A percentile compares a stretch with the other conserved stretches of the same genome.
phyloP scores from a whole-genome alignment of 2,113 vertebrate genomes.

The Perccottus glenii region DNA sequence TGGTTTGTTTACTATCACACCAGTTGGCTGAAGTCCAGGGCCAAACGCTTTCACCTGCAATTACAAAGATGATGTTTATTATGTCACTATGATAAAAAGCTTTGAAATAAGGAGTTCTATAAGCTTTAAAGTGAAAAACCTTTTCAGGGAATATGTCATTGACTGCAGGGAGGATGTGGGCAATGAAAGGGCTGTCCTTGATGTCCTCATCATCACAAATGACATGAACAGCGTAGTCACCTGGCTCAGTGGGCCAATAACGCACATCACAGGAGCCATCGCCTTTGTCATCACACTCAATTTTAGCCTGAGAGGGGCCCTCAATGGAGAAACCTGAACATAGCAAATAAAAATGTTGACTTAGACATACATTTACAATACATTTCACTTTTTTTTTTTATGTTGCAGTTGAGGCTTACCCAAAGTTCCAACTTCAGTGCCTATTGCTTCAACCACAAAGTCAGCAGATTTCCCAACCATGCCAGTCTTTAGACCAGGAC shows the following conservation, averaged over 20 bases:
- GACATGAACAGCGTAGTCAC: conserved; percentile 94
- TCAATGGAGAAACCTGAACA: conserved; percentile 92
- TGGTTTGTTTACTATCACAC: conserved; percentile 87
- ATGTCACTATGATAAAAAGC: neutral
- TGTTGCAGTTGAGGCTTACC: conserved; percentile 76
- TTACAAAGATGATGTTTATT: neutral
- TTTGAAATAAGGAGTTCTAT: neutral
- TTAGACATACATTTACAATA: conserved; percentile 8
- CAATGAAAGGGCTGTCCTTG: conserved; percentile 93
- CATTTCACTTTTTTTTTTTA: neutral
- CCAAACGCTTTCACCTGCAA: conserved; percentile 91
- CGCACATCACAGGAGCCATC: conserved; percentile 94
- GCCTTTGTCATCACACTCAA: conserved; percentile 92
- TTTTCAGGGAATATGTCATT: conserved; percentile 88
- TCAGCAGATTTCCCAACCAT: conserved; percentile 94
- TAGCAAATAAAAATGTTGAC: neutral
- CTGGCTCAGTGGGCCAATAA: conserved; percentile 93
- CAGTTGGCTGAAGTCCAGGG: conserved; percentile 87
- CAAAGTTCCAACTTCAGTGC: conserved; percentile 91
- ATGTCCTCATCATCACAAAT: conserved; percentile 96
- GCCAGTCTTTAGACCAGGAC: conserved; percentile 90
- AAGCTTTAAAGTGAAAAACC: conserved; percentile 65
- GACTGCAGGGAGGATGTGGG: conserved; percentile 87
- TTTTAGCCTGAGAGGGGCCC: conserved; percentile 93
- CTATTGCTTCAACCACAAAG: conserved; percentile 94